Conservation (phyloP, 1,140 invertebrate genomes). For the Homalodisca vitripennis region DNA sequence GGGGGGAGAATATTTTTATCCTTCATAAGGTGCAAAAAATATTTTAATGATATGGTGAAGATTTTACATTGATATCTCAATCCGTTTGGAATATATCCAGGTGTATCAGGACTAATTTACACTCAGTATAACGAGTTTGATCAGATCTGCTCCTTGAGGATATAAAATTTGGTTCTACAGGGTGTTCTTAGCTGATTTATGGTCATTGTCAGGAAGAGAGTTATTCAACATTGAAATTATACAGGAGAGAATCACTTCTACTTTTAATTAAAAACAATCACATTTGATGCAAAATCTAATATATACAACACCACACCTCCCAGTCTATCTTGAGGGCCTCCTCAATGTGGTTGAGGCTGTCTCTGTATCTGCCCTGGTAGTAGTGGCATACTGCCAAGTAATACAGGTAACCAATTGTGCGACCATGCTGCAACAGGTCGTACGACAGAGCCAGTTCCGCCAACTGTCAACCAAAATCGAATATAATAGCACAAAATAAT, state of each 20-base stretch:
- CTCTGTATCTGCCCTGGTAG: neutral
- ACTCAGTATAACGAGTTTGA: neutral
- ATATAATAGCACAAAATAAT: no score
- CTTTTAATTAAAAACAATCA: no score
- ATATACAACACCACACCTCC: neutral
- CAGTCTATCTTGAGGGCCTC: neutral
- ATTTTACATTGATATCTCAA: no score
- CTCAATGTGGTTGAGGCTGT: neutral
- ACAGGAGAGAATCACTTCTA: no score
- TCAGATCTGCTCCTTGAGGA: neutral
- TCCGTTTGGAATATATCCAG: no score
- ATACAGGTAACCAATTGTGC: neutral
- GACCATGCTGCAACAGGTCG: conserved; percentile 2
- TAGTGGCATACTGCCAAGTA: conserved; percentile 20
- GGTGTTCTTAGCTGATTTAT: neutral
- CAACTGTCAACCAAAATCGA: neutral
- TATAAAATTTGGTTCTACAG: neutral
- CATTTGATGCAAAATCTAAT: neutral
- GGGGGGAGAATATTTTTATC: no score
- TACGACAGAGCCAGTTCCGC: conserved; percentile 12
- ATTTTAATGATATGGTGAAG: no score
- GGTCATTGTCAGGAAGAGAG: no score
- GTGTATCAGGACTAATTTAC: no score
- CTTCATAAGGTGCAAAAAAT: no score
- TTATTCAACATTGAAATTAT: no score